Percentiles rank a stretch among this genome's conserved stretches.
Conservation (phyloP, 2,888 invertebrate species). For the Colletes collaris region DNA sequence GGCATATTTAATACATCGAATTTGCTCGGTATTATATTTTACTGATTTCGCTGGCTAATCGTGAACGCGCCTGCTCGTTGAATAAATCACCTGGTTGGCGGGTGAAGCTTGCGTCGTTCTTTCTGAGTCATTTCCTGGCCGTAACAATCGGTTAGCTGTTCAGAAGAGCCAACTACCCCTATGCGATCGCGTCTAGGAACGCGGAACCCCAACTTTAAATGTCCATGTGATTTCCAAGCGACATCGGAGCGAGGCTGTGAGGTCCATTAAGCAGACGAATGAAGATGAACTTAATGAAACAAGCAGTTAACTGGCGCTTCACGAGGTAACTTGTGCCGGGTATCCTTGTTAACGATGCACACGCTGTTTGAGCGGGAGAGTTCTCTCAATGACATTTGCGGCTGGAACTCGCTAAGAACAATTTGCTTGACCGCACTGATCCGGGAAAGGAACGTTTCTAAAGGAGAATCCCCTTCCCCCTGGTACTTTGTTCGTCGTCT, state of each 20-base stretch:
- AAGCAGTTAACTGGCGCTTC: constrained; percentile 10
- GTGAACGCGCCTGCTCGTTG: no score
- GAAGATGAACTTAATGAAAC: constrained; percentile 23
- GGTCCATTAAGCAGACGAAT: constrained; percentile 15
- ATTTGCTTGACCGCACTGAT: constrained; percentile 60
- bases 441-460: constrained; percentile 48
- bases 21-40: no score
- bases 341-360: constrained; percentile 48
- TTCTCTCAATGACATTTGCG: constrained; percentile 52
- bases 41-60: no score
- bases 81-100: no score
- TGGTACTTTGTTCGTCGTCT: constrained; percentile 48
- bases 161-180: no score
- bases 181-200: background rate
- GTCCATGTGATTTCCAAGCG: constrained; percentile 10
- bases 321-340: background rate
- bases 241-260: background rate
- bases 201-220: background rate
- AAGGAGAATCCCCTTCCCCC: constrained; percentile 12
- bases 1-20: no score
- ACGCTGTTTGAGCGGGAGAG: constrained; percentile 27
- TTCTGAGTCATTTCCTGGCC: no score
- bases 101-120: no score
- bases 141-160: background rate
- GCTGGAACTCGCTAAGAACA: constrained; percentile 34